Conservation (phyloP, 2,888 invertebrate species). For the Meiosimyza platycephala region DNA sequence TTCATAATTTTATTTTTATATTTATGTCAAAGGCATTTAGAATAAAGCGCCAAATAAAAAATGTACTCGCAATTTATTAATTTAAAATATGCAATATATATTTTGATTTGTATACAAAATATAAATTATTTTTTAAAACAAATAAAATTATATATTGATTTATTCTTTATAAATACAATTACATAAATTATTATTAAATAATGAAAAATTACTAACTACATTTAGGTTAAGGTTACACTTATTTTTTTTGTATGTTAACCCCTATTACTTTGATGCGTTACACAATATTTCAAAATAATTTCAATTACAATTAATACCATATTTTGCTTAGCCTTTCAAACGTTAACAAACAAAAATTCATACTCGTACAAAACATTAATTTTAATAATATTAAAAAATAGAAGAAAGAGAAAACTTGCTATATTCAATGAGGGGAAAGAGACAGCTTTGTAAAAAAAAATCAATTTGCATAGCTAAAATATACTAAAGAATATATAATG, state of each 20-base stretch:
- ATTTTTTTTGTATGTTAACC: background rate
- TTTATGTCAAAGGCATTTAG: slow-evolving; percentile 10
- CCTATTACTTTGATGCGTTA: slow-evolving; percentile 13
- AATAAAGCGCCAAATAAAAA: slow-evolving; percentile 22
- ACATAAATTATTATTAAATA: slow-evolving; percentile 21
- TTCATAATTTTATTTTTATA: background rate
- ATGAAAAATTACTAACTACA: slow-evolving; percentile 26
- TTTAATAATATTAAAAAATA: background rate
- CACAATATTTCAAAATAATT: slow-evolving; percentile 27
- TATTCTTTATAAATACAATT: slow-evolving; percentile 36
- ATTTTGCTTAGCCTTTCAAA: slow-evolving; percentile 26
- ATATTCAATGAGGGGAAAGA: background rate
- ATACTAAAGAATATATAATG: background rate
- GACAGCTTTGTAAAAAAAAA: background rate
- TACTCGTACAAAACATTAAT: slow-evolving; percentile 2
- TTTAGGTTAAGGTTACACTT: slow-evolving; percentile 18
- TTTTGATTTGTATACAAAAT: slow-evolving; percentile 29
- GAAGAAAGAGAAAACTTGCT: background rate
- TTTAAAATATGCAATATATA: slow-evolving; percentile 23
- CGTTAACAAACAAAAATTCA: slow-evolving; percentile 12
- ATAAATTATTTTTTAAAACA: slow-evolving; percentile 42
- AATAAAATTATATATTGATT: slow-evolving; percentile 33
- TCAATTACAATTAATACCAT: slow-evolving; percentile 32
- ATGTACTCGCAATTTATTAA: slow-evolving; percentile 8
- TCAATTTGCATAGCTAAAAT: slow-evolving; percentile 1